These are phyloP conservation scores for Peromyscus eremicus DNA, from an alignment of 2,797 vertebrate species.

Conservation along the genomic window DNA sequence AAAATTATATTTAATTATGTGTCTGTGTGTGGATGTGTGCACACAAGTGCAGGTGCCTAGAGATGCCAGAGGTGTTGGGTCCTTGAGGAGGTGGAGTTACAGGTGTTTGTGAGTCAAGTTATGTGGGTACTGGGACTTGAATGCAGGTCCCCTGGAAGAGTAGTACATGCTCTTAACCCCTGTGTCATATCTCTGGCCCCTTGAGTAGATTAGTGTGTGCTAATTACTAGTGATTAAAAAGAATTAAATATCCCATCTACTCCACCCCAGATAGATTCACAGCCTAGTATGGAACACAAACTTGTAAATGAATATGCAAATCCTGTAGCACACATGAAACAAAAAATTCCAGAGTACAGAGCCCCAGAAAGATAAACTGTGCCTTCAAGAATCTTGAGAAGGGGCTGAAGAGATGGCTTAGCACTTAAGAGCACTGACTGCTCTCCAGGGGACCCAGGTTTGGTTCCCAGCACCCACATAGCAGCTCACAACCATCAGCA, in stretches of 20 bases:
- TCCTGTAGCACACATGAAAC: neutral
- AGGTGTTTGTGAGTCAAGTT: neutral
- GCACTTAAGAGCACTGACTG: neutral
- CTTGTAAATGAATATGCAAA: constrained; percentile 3
- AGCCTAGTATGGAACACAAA: neutral
- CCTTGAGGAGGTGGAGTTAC: neutral
- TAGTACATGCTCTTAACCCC: neutral
- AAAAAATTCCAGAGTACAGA: neutral
- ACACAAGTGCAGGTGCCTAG: neutral
- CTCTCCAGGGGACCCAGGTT: neutral
- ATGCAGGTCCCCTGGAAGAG: neutral
- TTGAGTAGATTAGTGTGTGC: neutral
- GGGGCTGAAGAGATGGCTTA: neutral
- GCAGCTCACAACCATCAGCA: neutral
- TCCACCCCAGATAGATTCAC: neutral
- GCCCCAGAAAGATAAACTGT: neutral
- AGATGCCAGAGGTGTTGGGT: neutral
- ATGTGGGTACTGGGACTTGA: neutral
- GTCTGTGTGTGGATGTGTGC: neutral
- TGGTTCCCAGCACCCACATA: neutral
- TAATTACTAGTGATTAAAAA: neutral
- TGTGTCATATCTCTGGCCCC: neutral
- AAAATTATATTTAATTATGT: neutral
- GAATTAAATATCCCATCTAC: neutral
- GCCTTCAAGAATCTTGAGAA: neutral